phyloP scores from a whole-genome alignment of 2,113 vertebrate genomes.

The Stegastes partitus region DNA sequence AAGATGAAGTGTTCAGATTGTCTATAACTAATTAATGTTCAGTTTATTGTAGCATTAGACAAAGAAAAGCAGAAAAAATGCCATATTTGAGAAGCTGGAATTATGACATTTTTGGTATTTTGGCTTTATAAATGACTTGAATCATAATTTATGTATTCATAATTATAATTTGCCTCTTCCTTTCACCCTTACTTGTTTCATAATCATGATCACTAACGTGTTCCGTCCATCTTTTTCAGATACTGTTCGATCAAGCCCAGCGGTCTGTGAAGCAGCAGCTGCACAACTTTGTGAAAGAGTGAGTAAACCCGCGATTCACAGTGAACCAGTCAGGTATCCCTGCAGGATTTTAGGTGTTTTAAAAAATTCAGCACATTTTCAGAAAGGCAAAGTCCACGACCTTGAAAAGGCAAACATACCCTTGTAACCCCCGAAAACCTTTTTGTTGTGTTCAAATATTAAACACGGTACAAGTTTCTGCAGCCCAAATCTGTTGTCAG shows the following conservation, averaged over 20 bases:
- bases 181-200: neutral
- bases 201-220: neutral
- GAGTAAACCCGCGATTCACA: conserved; percentile 75
- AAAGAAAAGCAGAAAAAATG: too few relatives aligned
- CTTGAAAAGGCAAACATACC: conserved; percentile 24
- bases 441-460: conserved; percentile 65
- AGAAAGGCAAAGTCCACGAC: conserved; percentile 16
- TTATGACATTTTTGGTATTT: too few relatives aligned
- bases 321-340: neutral
- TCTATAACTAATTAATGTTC: too few relatives aligned
- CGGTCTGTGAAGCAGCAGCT: conserved; percentile 95
- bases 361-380: conserved; percentile 49
- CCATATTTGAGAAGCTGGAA: too few relatives aligned
- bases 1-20: too few relatives aligned
- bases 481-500: conserved; percentile 2
- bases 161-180: neutral
- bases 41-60: too few relatives aligned
- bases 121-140: too few relatives aligned
- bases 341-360: conserved; percentile 8
- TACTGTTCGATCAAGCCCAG: conserved; percentile 98
- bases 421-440: conserved; percentile 35
- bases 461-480: conserved; percentile 14
- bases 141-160: too few relatives aligned
- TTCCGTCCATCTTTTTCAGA: conserved; percentile 81
- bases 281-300: conserved; percentile 98